These are phyloP conservation scores for Delphinapterus leucas DNA, from an alignment of 2,113 vertebrate genomes.

Conservation along the genomic window DNA sequence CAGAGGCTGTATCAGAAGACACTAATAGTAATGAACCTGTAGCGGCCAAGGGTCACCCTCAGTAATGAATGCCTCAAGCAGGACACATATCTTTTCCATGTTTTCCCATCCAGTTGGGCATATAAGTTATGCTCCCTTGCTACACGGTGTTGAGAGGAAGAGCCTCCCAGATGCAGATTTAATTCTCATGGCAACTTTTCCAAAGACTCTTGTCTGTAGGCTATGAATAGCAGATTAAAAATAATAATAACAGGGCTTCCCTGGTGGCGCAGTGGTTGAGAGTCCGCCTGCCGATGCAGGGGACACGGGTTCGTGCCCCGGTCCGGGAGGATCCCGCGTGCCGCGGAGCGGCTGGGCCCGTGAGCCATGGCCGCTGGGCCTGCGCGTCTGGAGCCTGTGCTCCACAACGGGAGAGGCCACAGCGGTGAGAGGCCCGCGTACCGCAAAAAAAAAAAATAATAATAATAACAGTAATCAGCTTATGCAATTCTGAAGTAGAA, in stretches of 20 bases:
- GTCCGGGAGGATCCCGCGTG: rapidly evolving
- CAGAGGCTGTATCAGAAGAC: background rate
- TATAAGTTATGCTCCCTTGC: too few relatives aligned
- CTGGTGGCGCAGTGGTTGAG: too few relatives aligned
- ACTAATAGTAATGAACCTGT: background rate
- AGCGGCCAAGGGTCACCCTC: background rate
- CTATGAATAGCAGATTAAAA: background rate
- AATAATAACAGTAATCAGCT: background rate
- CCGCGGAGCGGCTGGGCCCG: too few relatives aligned
- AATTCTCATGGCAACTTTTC: background rate
- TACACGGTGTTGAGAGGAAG: background rate
- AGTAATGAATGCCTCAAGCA: background rate
- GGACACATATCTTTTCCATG: background rate
- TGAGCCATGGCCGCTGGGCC: too few relatives aligned
- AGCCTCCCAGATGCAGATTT: background rate
- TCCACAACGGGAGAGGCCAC: too few relatives aligned
- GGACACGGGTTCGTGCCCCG: rapidly evolving
- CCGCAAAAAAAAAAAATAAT: too few relatives aligned
- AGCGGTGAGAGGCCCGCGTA: too few relatives aligned
- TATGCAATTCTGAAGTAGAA: background rate
- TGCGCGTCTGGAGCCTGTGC: too few relatives aligned
- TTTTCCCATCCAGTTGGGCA: background rate
- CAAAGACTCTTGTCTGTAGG: background rate
- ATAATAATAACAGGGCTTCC: background rate
- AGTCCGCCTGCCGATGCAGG: too few relatives aligned